Evolutionary conservation across 2,113 vertebrate genomes (phyloP).

Genomic region (Cyprinus carpio): DNA sequence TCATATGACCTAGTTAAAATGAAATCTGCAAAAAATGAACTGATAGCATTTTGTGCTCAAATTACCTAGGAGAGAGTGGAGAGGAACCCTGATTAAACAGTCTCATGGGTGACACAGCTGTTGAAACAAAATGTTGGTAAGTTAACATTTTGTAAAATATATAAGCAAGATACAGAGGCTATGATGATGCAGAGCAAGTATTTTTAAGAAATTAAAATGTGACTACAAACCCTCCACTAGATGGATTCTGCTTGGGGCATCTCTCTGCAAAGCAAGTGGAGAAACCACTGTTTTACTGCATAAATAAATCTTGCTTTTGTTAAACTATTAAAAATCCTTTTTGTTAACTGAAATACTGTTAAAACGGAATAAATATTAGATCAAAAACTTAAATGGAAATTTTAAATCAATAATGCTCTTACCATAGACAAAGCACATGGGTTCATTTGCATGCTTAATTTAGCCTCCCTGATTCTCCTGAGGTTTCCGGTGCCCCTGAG

Average conservation of each 20-base stretch:
- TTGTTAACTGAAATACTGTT: not conserved
- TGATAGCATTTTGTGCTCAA: not conserved
- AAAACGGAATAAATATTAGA: not conserved
- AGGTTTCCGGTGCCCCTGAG: constrained; percentile 11
- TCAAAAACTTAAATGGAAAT: not conserved
- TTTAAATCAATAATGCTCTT: constrained; percentile 13
- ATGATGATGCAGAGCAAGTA: not conserved
- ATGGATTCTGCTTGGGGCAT: not conserved
- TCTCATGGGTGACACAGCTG: constrained; percentile 45
- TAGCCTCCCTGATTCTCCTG: constrained; percentile 29
- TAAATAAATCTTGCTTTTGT: not conserved
- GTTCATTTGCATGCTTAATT: not conserved
- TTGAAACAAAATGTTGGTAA: not conserved
- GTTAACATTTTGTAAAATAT: not conserved
- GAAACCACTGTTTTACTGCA: not conserved
- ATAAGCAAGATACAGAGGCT: not conserved
- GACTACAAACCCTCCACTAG: constrained; percentile 29
- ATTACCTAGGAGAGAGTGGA: constrained; percentile 47
- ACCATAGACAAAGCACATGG: constrained; percentile 42
- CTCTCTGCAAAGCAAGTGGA: constrained; percentile 39
- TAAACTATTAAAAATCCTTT: not conserved
- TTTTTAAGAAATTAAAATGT: not conserved
- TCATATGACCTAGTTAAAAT: not conserved
- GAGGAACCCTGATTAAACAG: not conserved
- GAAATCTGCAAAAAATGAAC: not conserved